Percentiles rank a stretch among this genome's conserved stretches.
Conservation (phyloP, 2,888 invertebrate species). For the Cloeon dipterum region DNA sequence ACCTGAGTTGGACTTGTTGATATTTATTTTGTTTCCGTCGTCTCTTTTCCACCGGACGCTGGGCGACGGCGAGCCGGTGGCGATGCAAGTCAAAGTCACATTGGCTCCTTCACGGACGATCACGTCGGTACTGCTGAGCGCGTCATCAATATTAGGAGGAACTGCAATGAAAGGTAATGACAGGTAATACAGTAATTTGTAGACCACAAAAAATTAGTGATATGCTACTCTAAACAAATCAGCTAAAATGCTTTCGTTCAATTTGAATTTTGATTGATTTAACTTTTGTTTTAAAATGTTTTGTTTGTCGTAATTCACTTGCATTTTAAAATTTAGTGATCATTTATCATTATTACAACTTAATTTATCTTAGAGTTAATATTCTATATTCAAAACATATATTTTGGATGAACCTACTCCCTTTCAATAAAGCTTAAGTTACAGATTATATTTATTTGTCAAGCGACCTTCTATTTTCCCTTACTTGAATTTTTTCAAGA, state of each 20-base stretch:
- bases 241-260: constrained; percentile 10
- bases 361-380: no score
- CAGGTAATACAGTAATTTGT: constrained; percentile 8
- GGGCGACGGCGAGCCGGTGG: constrained; percentile 71
- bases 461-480: no score
- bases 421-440: no score
- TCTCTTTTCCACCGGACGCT: constrained; percentile 81
- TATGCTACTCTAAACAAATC: constrained; percentile 3
- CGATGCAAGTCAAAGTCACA: constrained; percentile 70
- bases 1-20: constrained; percentile 66
- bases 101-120: constrained; percentile 78
- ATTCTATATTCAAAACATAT: no score
- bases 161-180: constrained; percentile 40
- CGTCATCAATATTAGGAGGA: constrained; percentile 80
- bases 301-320: no score
- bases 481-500: no score
- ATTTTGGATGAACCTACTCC: no score
- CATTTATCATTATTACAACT: no score
- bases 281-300: no score
- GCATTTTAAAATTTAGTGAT: no score
- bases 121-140: constrained; percentile 72
- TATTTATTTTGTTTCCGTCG: constrained; percentile 65
- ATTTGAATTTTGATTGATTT: constrained; percentile 4
- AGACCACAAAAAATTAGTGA: neutral
- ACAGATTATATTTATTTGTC: no score